Percentiles rank a stretch among this genome's conserved stretches.
phyloP scores from a whole-genome alignment of 1,140 invertebrate species.

The Cotesia glomerata region DNA sequence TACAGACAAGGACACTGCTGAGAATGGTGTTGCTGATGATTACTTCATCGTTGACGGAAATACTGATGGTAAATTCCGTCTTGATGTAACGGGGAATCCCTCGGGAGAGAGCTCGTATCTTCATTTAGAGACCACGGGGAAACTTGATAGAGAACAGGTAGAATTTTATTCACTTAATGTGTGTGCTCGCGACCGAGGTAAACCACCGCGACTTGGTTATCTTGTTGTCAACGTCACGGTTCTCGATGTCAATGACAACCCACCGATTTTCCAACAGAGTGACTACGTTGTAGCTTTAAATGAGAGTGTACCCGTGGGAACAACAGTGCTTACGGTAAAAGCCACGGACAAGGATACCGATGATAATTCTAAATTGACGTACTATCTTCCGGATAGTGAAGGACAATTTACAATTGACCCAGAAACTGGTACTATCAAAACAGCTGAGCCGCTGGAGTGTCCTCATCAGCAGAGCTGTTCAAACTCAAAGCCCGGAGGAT shows the following conservation, averaged over 20 bases:
- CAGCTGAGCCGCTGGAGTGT: slow-evolving; percentile 79
- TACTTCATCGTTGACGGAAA: slow-evolving; percentile 89
- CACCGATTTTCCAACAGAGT: slow-evolving; percentile 90
- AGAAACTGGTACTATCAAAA: slow-evolving; percentile 85
- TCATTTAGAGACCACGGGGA: slow-evolving; percentile 87
- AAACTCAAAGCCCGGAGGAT: slow-evolving; percentile 58
- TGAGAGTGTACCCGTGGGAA: slow-evolving; percentile 89
- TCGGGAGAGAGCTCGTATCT: slow-evolving; percentile 87
- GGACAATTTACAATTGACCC: slow-evolving; percentile 88
- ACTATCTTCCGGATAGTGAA: slow-evolving; percentile 84
- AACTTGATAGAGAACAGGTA: slow-evolving; percentile 85
- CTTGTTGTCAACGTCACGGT: slow-evolving; percentile 89
- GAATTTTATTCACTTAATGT: slow-evolving; percentile 87
- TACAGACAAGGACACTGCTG: slow-evolving; percentile 83
- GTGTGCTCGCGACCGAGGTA: slow-evolving; percentile 85
- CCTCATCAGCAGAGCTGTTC: slow-evolving; percentile 75
- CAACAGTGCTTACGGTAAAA: slow-evolving; percentile 84
- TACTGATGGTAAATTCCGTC: slow-evolving; percentile 83
- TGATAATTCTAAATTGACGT: slow-evolving; percentile 90
- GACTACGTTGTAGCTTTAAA: slow-evolving; percentile 91
- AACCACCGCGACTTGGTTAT: slow-evolving; percentile 80
- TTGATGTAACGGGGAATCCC: slow-evolving; percentile 86
- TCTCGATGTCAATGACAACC: slow-evolving; percentile 93
- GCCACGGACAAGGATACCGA: slow-evolving; percentile 91
- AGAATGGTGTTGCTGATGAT: slow-evolving; percentile 84